Percentiles rank a stretch among this genome's conserved stretches.
These are phyloP conservation scores for Acrocephalus scirpaceus DNA, from an alignment of 2,797 vertebrate genomes.

Conservation along the genomic window DNA sequence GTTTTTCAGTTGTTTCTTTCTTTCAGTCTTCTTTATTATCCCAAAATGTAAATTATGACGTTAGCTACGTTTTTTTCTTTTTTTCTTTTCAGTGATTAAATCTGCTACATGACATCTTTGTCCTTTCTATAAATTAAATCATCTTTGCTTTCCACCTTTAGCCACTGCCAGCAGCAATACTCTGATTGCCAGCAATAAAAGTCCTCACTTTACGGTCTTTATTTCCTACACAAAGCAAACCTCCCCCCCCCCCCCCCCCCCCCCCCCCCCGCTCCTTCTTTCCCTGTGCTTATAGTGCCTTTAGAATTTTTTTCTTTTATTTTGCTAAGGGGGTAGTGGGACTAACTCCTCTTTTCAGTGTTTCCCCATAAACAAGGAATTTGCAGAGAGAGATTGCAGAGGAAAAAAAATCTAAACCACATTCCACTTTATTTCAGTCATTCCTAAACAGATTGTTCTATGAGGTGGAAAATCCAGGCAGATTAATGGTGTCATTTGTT, in stretches of 20 bases:
- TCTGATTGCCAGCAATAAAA: conserved; percentile 71
- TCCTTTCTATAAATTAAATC: conserved; percentile 86
- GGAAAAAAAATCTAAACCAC: conserved; percentile 26
- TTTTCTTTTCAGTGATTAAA: conserved; percentile 81
- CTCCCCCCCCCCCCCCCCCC: background rate
- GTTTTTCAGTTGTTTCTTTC: conserved; percentile 73
- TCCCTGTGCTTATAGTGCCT: conserved; percentile 7
- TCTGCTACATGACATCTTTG: conserved; percentile 84
- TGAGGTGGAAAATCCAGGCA: conserved; percentile 77
- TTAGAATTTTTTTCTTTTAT: background rate
- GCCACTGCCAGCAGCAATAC: conserved; percentile 74
- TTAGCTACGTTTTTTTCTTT: conserved; percentile 76
- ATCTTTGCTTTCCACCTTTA: conserved; percentile 82
- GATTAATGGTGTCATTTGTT: conserved; percentile 78
- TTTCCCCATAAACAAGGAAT: conserved; percentile 74
- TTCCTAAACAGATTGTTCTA: conserved; percentile 77
- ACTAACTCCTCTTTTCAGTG: conserved; percentile 28
- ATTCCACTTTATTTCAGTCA: conserved; percentile 76
- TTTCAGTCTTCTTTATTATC: conserved; percentile 81
- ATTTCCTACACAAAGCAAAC: conserved; percentile 70
- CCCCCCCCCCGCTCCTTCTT: background rate
- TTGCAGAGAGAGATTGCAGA: conserved; percentile 33
- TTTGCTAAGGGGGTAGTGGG: conserved; percentile 2
- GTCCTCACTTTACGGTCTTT: conserved; percentile 74
- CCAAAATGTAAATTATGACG: conserved; percentile 84